A percentile compares a stretch with the other conserved stretches of the same genome.
Conservation (phyloP, 1,140 invertebrate species). For the Danaus melanippus region DNA sequence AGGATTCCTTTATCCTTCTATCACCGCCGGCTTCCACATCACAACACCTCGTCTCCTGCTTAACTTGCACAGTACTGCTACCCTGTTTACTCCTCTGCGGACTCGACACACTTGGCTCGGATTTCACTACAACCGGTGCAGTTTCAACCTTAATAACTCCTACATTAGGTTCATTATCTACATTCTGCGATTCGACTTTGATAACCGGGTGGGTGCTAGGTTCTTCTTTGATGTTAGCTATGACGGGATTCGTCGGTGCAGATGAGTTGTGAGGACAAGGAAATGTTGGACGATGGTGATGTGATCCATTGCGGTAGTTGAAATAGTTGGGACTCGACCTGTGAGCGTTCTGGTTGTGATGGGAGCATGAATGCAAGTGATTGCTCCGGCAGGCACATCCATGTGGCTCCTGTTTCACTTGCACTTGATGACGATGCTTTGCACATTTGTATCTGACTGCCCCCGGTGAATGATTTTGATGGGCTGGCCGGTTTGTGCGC, state of each 20-base stretch:
- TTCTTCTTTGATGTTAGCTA: constrained; percentile 46
- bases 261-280: constrained; percentile 19
- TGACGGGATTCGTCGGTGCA: constrained; percentile 16
- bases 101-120: constrained; percentile 9
- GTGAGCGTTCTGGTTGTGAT: constrained; percentile 17
- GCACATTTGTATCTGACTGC: constrained; percentile 3
- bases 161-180: constrained; percentile 13
- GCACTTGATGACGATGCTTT: constrained; percentile 1
- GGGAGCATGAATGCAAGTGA: constrained; percentile 16
- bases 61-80: constrained; percentile 33
- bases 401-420: constrained; percentile 33
- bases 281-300: constrained; percentile 26
- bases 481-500: constrained; percentile 1
- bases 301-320: constrained; percentile 28
- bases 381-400: constrained; percentile 27
- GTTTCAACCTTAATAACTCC: constrained; percentile 20
- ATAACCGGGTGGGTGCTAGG: constrained; percentile 28
- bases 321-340: constrained; percentile 26
- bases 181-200: constrained; percentile 29
- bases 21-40: constrained; percentile 33
- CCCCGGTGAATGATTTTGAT: neutral
- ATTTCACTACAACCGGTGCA: constrained; percentile 14
- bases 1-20: constrained; percentile 29
- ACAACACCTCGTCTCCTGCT: constrained; percentile 35
- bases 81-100: constrained; percentile 20